These are phyloP conservation scores for Stichodactyla mertensii DNA, from an alignment of 64 coral and sea anemone species.

Conservation along the genomic window DNA sequence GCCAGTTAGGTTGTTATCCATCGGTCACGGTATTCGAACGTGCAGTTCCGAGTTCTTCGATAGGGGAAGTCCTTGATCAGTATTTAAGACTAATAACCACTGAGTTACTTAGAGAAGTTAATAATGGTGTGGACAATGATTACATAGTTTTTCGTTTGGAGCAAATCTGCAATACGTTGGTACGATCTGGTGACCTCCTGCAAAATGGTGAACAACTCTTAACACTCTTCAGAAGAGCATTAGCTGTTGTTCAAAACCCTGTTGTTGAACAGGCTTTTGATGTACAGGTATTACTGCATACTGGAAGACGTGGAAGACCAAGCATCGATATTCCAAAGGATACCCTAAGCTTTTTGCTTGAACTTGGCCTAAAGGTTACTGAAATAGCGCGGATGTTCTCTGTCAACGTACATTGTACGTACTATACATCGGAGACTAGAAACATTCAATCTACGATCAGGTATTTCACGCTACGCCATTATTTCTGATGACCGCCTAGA, in stretches of 20 bases:
- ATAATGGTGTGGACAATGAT: background rate
- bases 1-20: too few relatives aligned
- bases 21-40: too few relatives aligned
- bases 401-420: background rate
- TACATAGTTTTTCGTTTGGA: conserved; percentile 25
- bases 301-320: conserved; percentile 24
- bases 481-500: conserved; percentile 42
- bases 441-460: conserved; percentile 24
- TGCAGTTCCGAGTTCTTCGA: too few relatives aligned
- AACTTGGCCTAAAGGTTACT: conserved; percentile 32
- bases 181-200: conserved; percentile 14
- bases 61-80: too few relatives aligned
- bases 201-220: conserved; percentile 2
- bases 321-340: conserved; percentile 21
- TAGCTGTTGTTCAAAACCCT: conserved; percentile 27
- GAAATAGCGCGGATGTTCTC: conserved; percentile 31
- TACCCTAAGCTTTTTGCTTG: conserved; percentile 17
- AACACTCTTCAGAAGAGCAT: conserved; percentile 4
- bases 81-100: too few relatives aligned
- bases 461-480: conserved; percentile 25
- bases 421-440: conserved; percentile 30
- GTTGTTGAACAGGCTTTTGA: background rate
- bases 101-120: background rate
- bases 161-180: conserved; percentile 23
- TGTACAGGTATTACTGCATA: background rate